These are phyloP conservation scores for Enoplosus armatus DNA, from an alignment of 2,797 vertebrate species.

Conservation along the genomic window DNA sequence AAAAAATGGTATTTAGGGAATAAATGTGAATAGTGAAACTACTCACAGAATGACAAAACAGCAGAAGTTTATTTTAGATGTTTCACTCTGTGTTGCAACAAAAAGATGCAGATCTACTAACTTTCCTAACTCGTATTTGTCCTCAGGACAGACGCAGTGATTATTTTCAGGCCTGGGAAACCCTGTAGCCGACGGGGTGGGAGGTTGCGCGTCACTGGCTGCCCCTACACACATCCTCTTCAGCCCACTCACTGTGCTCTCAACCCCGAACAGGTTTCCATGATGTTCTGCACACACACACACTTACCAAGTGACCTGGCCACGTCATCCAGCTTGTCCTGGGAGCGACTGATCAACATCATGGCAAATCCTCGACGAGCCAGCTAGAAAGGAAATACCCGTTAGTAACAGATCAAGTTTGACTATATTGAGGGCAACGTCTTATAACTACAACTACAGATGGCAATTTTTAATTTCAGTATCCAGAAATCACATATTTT, in stretches of 20 bases:
- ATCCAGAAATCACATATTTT: not conserved
- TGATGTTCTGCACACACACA: constrained; percentile 39
- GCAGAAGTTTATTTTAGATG: not conserved
- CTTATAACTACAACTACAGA: too few species aligned
- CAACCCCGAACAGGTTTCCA: constrained; percentile 58
- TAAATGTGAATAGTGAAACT: not conserved
- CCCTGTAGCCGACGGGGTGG: constrained; percentile 25
- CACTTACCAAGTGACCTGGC: constrained; percentile 90
- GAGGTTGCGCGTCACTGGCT: constrained; percentile 41
- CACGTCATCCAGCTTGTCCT: constrained; percentile 93
- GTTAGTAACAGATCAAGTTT: not conserved
- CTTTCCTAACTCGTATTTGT: not conserved
- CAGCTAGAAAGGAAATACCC: constrained; percentile 81
- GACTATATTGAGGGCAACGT: not conserved
- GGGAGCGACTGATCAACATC: constrained; percentile 94
- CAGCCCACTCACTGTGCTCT: constrained; percentile 42
- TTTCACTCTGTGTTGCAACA: too few species aligned
- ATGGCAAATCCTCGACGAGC: constrained; percentile 91
- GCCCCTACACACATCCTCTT: constrained; percentile 53
- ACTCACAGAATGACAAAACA: constrained; percentile 7
- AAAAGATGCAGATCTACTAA: not conserved
- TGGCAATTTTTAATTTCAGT: not conserved
- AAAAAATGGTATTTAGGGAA: not conserved
- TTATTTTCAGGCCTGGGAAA: constrained; percentile 4
- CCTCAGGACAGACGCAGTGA: not conserved